Percentiles rank a stretch among this genome's conserved stretches.
Evolutionary conservation across 2,888 invertebrate genomes (phyloP).

Genomic region (Brachypterus glaber): DNA sequence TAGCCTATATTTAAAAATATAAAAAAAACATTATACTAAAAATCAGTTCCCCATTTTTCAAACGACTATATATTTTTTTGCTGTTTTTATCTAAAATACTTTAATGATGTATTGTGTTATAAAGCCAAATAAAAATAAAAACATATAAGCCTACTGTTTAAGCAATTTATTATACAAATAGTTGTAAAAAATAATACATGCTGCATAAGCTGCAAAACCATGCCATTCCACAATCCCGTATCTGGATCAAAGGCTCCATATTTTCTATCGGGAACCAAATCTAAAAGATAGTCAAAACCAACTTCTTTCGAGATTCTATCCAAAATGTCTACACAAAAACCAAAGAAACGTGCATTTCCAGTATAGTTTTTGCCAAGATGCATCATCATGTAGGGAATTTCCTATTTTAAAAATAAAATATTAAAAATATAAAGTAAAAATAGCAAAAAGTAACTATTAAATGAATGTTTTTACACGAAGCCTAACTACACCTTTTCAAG

Average conservation of each 20-base stretch:
- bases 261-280: slow-evolving; percentile 60
- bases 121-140: not conserved
- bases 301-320: slow-evolving; percentile 56
- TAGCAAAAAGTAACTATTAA: no score
- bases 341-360: slow-evolving; percentile 66
- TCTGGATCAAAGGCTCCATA: slow-evolving; percentile 54
- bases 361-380: slow-evolving; percentile 58
- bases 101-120: slow-evolving; percentile 2
- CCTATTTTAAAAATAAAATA: no score
- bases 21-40: no score
- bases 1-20: no score
- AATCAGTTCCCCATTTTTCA: no score
- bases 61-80: no score
- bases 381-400: slow-evolving; percentile 68
- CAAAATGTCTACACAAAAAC: slow-evolving; percentile 69
- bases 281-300: slow-evolving; percentile 61
- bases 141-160: not conserved
- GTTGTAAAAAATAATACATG: slow-evolving; percentile 52
- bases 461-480: no score
- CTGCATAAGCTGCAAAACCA: slow-evolving; percentile 60
- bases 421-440: no score
- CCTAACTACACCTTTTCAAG: no score
- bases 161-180: slow-evolving; percentile 1
- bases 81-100: not conserved
- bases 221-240: slow-evolving; percentile 57